phyloP scores from a whole-genome alignment of 2,797 vertebrate species.

The Oophaga sylvatica region DNA sequence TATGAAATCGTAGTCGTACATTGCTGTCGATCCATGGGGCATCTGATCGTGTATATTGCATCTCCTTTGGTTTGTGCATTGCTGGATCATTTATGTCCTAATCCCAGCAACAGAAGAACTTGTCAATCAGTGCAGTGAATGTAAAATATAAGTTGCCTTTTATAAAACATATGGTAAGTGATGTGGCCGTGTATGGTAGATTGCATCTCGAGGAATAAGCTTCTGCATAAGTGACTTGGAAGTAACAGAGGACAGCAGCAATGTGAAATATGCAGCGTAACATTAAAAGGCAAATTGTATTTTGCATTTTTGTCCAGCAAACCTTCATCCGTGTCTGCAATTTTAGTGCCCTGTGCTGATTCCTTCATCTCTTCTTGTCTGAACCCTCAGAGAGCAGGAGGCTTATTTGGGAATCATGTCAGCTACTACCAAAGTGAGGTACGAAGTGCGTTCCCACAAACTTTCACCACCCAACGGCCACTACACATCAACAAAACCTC shows the following conservation, averaged over 20 bases:
- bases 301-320: neutral
- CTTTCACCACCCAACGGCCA: constrained; percentile 94
- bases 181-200: neutral
- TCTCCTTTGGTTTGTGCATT: neutral
- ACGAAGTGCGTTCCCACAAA: constrained; percentile 88
- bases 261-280: neutral
- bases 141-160: constrained; percentile 10
- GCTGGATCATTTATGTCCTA: neutral
- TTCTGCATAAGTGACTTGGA: neutral
- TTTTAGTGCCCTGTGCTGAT: neutral
- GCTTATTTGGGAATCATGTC: constrained; percentile 96
- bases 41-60: neutral
- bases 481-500: constrained; percentile 95
- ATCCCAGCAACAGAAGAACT: neutral
- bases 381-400: constrained; percentile 84
- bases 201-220: neutral
- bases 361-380: constrained; percentile 60
- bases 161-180: neutral
- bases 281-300: neutral
- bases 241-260: neutral
- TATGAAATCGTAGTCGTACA: neutral
- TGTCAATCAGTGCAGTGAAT: neutral
- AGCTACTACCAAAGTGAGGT: constrained; percentile 93
- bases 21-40: neutral
- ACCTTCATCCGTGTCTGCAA: neutral